These are phyloP conservation scores for Zapornia atra DNA, from an alignment of 2,113 vertebrate genomes.

Conservation along the genomic window DNA sequence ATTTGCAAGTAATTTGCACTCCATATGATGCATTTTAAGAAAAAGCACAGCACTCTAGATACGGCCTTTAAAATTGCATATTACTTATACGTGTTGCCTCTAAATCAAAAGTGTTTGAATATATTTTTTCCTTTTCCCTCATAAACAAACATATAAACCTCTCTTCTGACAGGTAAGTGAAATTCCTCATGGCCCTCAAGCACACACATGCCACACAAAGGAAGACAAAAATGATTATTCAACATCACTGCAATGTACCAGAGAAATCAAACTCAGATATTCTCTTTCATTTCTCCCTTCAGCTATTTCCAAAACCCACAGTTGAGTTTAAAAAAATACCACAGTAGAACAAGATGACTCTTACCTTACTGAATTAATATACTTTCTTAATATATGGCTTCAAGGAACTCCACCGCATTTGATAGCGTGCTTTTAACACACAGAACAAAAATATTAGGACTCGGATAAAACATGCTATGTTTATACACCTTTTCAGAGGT, in stretches of 20 bases:
- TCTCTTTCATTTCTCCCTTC: neutral
- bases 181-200: neutral
- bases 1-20: neutral
- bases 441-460: neutral
- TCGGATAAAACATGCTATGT: neutral
- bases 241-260: neutral
- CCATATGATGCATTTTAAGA: neutral
- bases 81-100: neutral
- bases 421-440: neutral
- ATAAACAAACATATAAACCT: neutral
- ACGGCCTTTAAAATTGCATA: neutral
- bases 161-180: neutral
- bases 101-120: neutral
- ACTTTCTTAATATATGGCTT: neutral
- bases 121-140: neutral
- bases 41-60: neutral
- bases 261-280: conserved; percentile 4
- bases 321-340: neutral
- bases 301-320: neutral
- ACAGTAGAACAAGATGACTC: neutral
- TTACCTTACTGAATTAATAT: neutral
- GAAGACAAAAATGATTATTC: neutral
- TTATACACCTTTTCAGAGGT: neutral
- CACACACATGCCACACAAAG: neutral
- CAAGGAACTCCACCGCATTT: neutral